phyloP scores from a whole-genome alignment of 2,888 invertebrate genomes.

The Rhyacophila evoluta region DNA sequence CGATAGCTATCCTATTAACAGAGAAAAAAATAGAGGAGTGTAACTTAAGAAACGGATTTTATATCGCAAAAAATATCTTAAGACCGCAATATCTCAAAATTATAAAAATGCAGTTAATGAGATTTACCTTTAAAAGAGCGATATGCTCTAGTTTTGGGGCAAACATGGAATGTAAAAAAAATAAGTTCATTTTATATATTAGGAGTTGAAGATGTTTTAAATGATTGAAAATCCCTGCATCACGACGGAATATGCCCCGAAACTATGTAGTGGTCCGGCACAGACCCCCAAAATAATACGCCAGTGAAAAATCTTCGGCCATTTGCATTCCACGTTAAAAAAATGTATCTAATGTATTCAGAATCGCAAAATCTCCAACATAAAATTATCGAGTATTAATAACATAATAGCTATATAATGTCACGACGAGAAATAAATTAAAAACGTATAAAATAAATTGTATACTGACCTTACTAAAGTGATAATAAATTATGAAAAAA shows the following conservation, averaged over 20 bases:
- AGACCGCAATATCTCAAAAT: too few species aligned
- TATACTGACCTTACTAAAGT: neutral
- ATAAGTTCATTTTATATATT: too few species aligned
- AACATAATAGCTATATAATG: neutral
- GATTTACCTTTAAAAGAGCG: too few species aligned
- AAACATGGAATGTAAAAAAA: too few species aligned
- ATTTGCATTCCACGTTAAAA: neutral
- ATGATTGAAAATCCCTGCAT: neutral
- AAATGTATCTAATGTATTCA: neutral
- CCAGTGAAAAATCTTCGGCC: neutral
- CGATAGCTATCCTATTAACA: too few species aligned
- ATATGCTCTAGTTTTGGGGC: too few species aligned
- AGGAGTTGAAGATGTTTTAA: too few species aligned
- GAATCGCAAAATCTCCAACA: neutral
- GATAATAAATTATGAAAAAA: too few species aligned
- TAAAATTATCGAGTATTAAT: neutral
- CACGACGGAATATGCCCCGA: constrained; percentile 5
- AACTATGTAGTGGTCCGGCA: constrained; percentile 14
- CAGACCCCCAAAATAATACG: constrained; percentile 8
- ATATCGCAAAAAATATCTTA: too few species aligned
- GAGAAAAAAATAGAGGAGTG: too few species aligned
- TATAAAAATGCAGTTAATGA: too few species aligned
- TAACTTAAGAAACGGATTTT: too few species aligned
- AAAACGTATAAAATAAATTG: neutral
- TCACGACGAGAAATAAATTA: neutral